Conservation (phyloP, 2,888 invertebrate species). For the Catocala nupta region DNA sequence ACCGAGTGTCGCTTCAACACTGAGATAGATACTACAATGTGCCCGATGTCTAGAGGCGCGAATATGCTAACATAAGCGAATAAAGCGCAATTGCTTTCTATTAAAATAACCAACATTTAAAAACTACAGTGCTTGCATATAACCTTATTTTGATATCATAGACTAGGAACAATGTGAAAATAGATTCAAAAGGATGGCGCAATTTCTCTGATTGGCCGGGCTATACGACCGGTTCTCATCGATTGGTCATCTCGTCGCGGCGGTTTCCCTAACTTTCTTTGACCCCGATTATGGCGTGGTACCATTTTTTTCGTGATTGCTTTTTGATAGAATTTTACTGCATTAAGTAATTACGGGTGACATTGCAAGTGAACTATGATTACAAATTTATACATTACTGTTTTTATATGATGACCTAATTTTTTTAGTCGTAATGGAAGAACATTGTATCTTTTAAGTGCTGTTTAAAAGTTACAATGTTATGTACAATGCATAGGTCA, state of each 20-base stretch:
- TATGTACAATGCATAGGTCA: too few relatives aligned
- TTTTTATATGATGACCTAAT: not conserved
- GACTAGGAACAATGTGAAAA: constrained; percentile 42
- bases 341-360: constrained; percentile 13
- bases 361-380: constrained; percentile 1
- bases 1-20: constrained; percentile 75
- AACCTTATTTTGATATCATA: constrained; percentile 33
- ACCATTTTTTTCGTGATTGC: constrained; percentile 58
- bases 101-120: constrained; percentile 23
- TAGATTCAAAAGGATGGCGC: constrained; percentile 52
- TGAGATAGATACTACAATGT: constrained; percentile 55
- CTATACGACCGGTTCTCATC: constrained; percentile 68
- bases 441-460: too few relatives aligned
- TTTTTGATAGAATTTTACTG: constrained; percentile 51
- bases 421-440: not conserved
- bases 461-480: too few relatives aligned
- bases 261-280: constrained; percentile 84
- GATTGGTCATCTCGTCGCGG: constrained; percentile 69
- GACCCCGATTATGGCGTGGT: constrained; percentile 71
- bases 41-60: constrained; percentile 39
- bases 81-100: constrained; percentile 50
- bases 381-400: too few relatives aligned
- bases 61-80: constrained; percentile 24
- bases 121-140: constrained; percentile 6
- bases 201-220: constrained; percentile 48